A percentile compares a stretch with the other conserved stretches of the same genome.
These are phyloP conservation scores for Leptestheria dahalacensis DNA, from an alignment of 1,140 invertebrate species.

Conservation along the genomic window DNA sequence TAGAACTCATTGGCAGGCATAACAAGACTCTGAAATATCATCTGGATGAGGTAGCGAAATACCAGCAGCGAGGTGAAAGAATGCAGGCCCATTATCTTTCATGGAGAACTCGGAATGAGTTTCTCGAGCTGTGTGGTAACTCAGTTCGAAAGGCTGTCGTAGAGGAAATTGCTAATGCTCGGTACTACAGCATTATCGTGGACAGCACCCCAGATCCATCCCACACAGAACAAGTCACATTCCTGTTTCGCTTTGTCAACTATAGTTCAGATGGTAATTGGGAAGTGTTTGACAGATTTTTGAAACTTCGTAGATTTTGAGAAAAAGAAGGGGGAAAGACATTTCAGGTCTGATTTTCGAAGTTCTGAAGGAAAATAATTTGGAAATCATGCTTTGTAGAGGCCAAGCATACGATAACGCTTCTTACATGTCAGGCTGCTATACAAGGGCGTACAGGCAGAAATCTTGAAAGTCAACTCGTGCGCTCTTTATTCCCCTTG, in stretches of 20 bases:
- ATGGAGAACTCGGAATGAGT: slow-evolving; percentile 4
- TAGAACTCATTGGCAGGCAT: slow-evolving; percentile 7
- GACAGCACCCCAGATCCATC: neutral
- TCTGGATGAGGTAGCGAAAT: slow-evolving; percentile 5
- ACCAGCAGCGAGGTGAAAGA: slow-evolving; percentile 8
- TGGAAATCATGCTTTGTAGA: slow-evolving; percentile 10
- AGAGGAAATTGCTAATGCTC: neutral
- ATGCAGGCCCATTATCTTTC: neutral
- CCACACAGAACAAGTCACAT: slow-evolving; percentile 4
- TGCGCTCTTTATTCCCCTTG: slow-evolving; percentile 6
- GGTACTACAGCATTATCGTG: slow-evolving; percentile 5
- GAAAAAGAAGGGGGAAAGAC: slow-evolving; percentile 8
- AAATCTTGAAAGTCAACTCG: slow-evolving; percentile 11
- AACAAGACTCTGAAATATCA: slow-evolving; percentile 1
- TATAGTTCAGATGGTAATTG: slow-evolving; percentile 3
- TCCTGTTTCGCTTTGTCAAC: slow-evolving; percentile 1
- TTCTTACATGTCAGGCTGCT: slow-evolving; percentile 11
- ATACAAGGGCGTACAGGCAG: slow-evolving; percentile 15
- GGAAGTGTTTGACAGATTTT: slow-evolving; percentile 7
- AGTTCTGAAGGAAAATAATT: slow-evolving; percentile 9
- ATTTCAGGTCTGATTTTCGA: slow-evolving; percentile 3
- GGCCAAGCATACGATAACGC: slow-evolving; percentile 15
- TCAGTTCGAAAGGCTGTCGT: slow-evolving; percentile 2
- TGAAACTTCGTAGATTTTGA: slow-evolving; percentile 9
- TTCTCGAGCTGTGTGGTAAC: slow-evolving; percentile 2